Conservation (phyloP, 2,888 invertebrate genomes). For the Pristionchus mayeri region DNA sequence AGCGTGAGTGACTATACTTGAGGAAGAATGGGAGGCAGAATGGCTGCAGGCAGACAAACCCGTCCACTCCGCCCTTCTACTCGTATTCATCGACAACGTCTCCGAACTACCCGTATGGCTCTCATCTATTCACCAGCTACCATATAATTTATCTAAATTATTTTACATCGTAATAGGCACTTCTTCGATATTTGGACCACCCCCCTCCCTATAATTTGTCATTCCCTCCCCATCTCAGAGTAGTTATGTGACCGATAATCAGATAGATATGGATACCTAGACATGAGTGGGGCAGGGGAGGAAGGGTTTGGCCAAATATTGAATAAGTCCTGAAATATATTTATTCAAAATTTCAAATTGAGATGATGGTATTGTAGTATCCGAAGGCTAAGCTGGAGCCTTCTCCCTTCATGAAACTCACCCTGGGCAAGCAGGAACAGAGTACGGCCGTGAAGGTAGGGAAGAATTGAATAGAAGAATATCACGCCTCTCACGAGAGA, state of each 20-base stretch:
- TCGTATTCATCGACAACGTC: constrained; percentile 92
- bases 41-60: constrained; percentile 70
- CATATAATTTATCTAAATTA: too few species aligned
- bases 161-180: too few species aligned
- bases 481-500: constrained; percentile 48
- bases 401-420: constrained; percentile 87
- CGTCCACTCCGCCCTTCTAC: constrained; percentile 81
- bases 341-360: too few species aligned
- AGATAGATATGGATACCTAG: too few species aligned
- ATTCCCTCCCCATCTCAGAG: too few species aligned
- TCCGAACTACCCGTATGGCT: constrained; percentile 89
- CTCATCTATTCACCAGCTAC: background rate
- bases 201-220: too few species aligned
- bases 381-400: constrained; percentile 81
- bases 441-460: constrained; percentile 71
- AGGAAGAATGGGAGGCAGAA: constrained; percentile 58
- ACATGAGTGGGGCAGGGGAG: too few species aligned
- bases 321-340: too few species aligned
- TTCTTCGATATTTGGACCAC: too few species aligned
- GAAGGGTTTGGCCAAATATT: too few species aligned
- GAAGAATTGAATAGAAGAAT: constrained; percentile 71
- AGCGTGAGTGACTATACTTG: too few species aligned
- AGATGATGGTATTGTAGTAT: constrained; percentile 70
- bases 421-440: constrained; percentile 84
- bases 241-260: too few species aligned